phyloP scores from a whole-genome alignment of 2,113 vertebrate genomes.

The Mobula hypostoma region DNA sequence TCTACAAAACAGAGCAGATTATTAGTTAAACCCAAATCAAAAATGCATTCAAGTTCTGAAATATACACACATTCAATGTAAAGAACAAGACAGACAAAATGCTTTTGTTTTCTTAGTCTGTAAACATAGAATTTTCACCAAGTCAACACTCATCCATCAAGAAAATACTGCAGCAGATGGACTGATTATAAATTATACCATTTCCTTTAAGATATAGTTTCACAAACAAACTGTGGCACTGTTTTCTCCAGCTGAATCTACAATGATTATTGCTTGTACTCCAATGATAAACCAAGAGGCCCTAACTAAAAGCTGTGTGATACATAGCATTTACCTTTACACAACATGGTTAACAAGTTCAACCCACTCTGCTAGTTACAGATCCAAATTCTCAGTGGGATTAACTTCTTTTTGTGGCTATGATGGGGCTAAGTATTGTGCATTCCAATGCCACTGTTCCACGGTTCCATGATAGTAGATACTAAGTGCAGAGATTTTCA shows the following conservation, averaged over 20 bases:
- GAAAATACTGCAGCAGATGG: background rate
- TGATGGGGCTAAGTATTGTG: background rate
- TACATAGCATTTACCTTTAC: background rate
- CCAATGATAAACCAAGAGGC: background rate
- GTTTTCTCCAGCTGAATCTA: background rate
- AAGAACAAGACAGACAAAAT: background rate
- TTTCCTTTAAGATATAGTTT: background rate
- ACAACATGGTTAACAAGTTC: background rate
- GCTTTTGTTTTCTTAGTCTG: background rate
- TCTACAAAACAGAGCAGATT: constrained; percentile 41
- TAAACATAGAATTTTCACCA: background rate
- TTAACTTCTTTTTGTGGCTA: background rate
- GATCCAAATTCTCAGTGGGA: background rate
- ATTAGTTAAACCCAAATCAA: background rate
- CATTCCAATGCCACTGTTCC: background rate
- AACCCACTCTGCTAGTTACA: background rate
- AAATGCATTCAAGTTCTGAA: background rate
- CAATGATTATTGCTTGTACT: background rate
- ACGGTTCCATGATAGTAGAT: background rate
- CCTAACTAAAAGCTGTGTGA: background rate
- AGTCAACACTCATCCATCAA: background rate
- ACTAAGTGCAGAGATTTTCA: background rate
- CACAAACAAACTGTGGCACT: background rate
- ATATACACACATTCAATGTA: background rate
- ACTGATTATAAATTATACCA: background rate